These are phyloP conservation scores for Bombylius major DNA, from an alignment of 2,888 invertebrate species.

Conservation along the genomic window DNA sequence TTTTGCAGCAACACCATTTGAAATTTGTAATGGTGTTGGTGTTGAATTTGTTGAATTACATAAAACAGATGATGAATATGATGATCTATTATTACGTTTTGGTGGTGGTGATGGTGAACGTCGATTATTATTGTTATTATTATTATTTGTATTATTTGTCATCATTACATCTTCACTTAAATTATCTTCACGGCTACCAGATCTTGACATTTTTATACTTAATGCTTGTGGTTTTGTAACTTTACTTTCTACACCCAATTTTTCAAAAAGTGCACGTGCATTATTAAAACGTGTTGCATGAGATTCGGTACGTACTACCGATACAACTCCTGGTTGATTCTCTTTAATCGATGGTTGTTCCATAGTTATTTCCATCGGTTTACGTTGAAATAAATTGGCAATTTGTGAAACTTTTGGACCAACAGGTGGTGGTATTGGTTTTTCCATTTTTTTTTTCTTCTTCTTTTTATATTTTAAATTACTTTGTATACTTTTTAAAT, in stretches of 20 bases:
- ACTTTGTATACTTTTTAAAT: not conserved
- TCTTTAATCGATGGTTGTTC: slow-evolving; percentile 26
- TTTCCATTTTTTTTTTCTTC: slow-evolving; percentile 45
- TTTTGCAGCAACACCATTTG: slow-evolving; percentile 39
- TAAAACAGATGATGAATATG: slow-evolving; percentile 11
- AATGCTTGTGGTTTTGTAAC: slow-evolving; percentile 23
- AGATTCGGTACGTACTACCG: slow-evolving; percentile 74
- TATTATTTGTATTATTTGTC: slow-evolving; percentile 27
- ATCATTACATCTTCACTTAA: slow-evolving; percentile 29
- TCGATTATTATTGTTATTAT: slow-evolving; percentile 25
- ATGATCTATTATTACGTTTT: slow-evolving; percentile 23
- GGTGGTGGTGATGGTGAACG: slow-evolving; percentile 34
- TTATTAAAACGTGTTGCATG: slow-evolving; percentile 85
- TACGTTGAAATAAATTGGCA: slow-evolving; percentile 78
- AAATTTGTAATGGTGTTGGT: slow-evolving; percentile 31
- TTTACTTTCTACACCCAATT: slow-evolving; percentile 64
- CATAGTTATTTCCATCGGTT: slow-evolving; percentile 41
- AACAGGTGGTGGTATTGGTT: slow-evolving; percentile 43
- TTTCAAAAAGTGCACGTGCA: slow-evolving; percentile 83
- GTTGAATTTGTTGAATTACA: slow-evolving; percentile 25
- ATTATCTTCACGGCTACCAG: slow-evolving; percentile 36
- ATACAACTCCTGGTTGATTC: slow-evolving; percentile 40
- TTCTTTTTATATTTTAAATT: not conserved
- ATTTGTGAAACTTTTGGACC: slow-evolving; percentile 84
- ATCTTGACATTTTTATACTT: slow-evolving; percentile 31